These are phyloP conservation scores for Cossypha dichroa DNA, from an alignment of 2,797 vertebrate species.

Conservation along the genomic window DNA sequence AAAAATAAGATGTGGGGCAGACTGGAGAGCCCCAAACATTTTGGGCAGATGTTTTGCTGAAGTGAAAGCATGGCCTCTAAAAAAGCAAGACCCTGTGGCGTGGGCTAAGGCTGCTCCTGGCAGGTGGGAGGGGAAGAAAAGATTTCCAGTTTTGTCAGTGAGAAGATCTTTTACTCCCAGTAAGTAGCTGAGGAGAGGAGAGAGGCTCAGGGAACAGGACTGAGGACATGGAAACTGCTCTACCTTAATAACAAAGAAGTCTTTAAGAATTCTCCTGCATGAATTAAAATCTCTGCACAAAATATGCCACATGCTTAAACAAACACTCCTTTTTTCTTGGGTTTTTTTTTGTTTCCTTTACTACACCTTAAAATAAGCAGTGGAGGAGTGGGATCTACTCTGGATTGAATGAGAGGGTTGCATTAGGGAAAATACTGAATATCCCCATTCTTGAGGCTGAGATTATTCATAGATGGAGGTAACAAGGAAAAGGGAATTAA, in stretches of 20 bases:
- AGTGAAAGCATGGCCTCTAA: background rate
- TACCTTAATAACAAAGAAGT: constrained; percentile 42
- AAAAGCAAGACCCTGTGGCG: background rate
- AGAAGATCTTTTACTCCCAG: background rate
- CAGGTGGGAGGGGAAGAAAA: background rate
- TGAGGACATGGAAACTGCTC: background rate
- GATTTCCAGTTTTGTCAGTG: background rate
- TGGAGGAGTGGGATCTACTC: background rate
- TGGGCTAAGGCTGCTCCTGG: background rate
- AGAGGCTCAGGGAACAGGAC: background rate
- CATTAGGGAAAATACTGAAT: constrained; percentile 33
- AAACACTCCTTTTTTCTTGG: constrained; percentile 19
- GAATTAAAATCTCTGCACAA: constrained; percentile 26
- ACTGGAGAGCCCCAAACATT: background rate
- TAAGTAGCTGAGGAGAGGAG: background rate
- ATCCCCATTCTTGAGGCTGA: background rate
- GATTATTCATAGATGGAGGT: constrained; percentile 1
- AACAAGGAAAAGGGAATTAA: background rate
- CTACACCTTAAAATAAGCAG: constrained; percentile 28
- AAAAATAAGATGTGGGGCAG: background rate
- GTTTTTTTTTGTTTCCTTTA: background rate
- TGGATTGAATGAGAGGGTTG: background rate
- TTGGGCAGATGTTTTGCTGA: background rate
- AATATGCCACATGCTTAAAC: background rate
- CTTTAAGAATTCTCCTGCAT: constrained; percentile 31